Conservation (phyloP, 2,113 vertebrate genomes). For the Nycticebus coucang region DNA sequence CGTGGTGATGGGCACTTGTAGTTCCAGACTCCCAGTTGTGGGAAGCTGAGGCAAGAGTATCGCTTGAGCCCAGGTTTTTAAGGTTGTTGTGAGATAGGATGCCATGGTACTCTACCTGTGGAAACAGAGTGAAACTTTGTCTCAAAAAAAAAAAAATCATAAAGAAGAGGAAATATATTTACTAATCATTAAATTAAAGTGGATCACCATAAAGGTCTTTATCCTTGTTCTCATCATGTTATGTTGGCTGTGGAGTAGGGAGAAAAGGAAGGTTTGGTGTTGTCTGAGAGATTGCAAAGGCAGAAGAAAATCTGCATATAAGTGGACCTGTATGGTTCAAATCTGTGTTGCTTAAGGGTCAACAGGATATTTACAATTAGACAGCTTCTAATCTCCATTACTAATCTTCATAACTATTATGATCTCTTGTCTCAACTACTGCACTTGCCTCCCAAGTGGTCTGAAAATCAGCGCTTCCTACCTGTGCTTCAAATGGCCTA, state of each 20-base stretch:
- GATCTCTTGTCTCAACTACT: background rate
- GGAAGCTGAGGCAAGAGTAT: no score
- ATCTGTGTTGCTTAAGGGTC: background rate
- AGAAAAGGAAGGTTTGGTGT: background rate
- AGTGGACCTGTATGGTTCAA: background rate
- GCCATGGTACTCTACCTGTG: no score
- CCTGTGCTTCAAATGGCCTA: background rate
- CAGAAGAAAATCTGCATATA: background rate
- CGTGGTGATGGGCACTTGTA: no score
- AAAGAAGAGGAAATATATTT: background rate
- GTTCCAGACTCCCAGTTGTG: no score
- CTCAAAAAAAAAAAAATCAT: background rate
- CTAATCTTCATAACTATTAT: background rate
- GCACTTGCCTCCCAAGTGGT: background rate
- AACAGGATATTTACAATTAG: background rate
- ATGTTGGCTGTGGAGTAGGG: background rate
- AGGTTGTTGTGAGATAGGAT: no score
- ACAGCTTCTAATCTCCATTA: background rate
- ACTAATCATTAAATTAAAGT: background rate
- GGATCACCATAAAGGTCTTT: background rate
- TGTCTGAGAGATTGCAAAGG: background rate
- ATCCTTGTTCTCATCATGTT: background rate
- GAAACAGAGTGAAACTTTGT: no score
- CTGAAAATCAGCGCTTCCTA: background rate
- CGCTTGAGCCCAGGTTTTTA: no score